Conservation (phyloP, 2,797 vertebrate genomes). For the Graptemys geographica region DNA sequence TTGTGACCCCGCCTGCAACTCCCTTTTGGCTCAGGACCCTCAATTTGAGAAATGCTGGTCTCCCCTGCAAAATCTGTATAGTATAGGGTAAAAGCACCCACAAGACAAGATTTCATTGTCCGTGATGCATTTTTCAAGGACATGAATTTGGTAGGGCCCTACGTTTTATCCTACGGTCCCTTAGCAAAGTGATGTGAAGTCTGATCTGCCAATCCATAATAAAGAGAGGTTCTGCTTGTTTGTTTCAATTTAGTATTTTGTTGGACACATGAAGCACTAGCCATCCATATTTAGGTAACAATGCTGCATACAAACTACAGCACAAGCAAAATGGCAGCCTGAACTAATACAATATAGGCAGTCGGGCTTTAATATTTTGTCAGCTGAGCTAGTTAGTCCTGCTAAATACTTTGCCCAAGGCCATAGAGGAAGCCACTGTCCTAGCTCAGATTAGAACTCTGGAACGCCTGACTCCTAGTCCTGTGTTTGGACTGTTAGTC, state of each 20-base stretch:
- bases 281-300: background rate
- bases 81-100: too few species aligned
- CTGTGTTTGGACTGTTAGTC: background rate
- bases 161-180: background rate
- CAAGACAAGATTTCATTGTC: too few species aligned
- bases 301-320: accelerated
- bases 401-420: accelerated
- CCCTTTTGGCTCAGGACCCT: too few species aligned
- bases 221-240: constrained; percentile 36
- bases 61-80: too few species aligned
- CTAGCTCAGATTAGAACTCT: background rate
- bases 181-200: accelerated
- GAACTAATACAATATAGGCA: background rate
- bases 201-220: background rate
- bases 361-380: background rate
- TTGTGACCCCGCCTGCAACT: too few species aligned
- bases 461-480: background rate
- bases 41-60: too few species aligned
- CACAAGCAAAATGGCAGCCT: background rate
- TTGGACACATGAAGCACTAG: background rate
- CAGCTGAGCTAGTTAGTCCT: background rate
- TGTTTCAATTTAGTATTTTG: constrained; percentile 30
- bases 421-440: background rate
- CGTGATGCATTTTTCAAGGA: too few species aligned
- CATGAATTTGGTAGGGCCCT: too few species aligned